A percentile compares a stretch with the other conserved stretches of the same genome.
Evolutionary conservation across 2,113 vertebrate genomes (phyloP).

Genomic region (Scomber colias): DNA sequence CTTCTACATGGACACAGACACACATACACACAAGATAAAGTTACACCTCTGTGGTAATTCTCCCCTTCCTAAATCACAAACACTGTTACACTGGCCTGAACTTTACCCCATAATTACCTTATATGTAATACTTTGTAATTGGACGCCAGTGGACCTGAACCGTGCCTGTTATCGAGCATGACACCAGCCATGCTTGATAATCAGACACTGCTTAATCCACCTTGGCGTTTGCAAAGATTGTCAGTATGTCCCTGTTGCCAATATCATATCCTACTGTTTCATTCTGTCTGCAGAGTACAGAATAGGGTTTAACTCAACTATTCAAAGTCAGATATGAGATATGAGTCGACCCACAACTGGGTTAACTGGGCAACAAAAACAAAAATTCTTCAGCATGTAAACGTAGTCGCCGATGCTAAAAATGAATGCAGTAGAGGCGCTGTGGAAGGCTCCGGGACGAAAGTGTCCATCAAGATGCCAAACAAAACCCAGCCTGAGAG

Average conservation of each 20-base stretch:
- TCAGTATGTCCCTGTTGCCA: constrained; percentile 5
- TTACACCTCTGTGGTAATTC: constrained; percentile 57
- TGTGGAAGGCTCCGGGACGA: constrained; percentile 15
- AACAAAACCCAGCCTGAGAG: constrained; percentile 14
- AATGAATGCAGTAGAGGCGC: constrained; percentile 23
- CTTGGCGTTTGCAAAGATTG: background rate
- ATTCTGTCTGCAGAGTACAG: constrained; percentile 9
- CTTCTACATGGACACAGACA: constrained; percentile 47
- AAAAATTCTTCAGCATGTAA: constrained; percentile 45
- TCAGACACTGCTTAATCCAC: constrained; percentile 39
- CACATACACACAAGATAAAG: constrained; percentile 36
- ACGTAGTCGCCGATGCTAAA: constrained; percentile 33
- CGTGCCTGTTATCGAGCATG: constrained; percentile 40
- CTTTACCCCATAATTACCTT: constrained; percentile 60
- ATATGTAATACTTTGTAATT: constrained; percentile 49
- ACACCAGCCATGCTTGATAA: constrained; percentile 29
- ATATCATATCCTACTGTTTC: constrained; percentile 34
- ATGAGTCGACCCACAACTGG: constrained; percentile 37
- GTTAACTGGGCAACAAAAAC: constrained; percentile 48
- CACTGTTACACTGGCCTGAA: constrained; percentile 46
- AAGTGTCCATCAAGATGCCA: constrained; percentile 17
- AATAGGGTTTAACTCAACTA: constrained; percentile 11
- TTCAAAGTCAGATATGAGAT: constrained; percentile 41
- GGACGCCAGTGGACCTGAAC: constrained; percentile 38
- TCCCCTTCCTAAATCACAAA: constrained; percentile 33